phyloP scores from a whole-genome alignment of 2,113 vertebrate species.

The Hypocryptadius cinnamomeus region DNA sequence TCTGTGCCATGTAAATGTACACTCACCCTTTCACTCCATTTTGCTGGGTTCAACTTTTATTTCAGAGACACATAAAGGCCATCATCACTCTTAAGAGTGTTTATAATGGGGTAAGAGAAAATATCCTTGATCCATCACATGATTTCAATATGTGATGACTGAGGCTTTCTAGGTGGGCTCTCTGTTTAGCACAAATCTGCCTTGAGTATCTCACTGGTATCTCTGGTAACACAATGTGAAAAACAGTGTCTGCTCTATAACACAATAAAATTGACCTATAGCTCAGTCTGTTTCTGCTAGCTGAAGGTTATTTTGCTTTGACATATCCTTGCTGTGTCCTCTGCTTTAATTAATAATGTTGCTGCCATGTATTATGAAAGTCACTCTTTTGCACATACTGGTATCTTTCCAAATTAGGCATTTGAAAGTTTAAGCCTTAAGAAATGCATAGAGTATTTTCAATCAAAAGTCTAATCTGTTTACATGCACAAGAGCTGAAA shows the following conservation, averaged over 20 bases:
- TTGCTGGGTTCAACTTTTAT: neutral
- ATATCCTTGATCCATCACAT: neutral
- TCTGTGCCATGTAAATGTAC: neutral
- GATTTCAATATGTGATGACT: neutral
- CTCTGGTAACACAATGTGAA: neutral
- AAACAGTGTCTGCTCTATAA: neutral
- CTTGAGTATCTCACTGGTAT: neutral
- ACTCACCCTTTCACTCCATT: neutral
- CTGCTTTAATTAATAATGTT: slow-evolving; percentile 40
- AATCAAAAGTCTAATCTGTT: slow-evolving; percentile 41
- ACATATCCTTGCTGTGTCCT: neutral
- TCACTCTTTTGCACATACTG: neutral
- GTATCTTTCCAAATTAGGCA: slow-evolving; percentile 11
- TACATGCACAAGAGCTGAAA: slow-evolving; percentile 29
- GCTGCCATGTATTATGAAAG: neutral
- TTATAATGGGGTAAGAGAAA: neutral
- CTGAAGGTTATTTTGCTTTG: slow-evolving; percentile 31
- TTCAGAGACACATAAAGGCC: neutral
- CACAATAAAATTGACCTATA: slow-evolving; percentile 10
- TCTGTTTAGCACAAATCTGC: neutral
- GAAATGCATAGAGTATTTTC: slow-evolving; percentile 6
- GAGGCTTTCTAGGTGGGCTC: neutral
- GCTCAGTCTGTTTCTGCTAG: neutral
- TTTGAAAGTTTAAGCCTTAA: slow-evolving; percentile 43
- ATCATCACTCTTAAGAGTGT: neutral